Conservation (phyloP, 2,797 vertebrate species). For the Chrysolophus pictus region DNA sequence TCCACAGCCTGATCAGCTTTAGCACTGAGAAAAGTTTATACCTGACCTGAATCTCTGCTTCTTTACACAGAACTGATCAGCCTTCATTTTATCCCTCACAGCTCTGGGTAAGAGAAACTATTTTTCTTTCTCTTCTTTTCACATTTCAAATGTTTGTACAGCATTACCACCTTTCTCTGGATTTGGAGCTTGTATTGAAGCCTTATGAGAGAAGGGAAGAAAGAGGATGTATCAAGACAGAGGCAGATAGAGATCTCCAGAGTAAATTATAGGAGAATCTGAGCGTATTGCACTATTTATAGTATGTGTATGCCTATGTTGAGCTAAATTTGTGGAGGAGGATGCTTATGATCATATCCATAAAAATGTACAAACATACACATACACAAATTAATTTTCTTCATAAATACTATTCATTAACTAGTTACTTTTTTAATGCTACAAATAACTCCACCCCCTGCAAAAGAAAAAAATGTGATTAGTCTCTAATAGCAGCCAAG, state of each 20-base stretch:
- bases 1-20: slow-evolving; percentile 34
- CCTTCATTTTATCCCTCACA: slow-evolving; percentile 14
- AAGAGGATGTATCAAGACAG: not conserved
- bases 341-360: not conserved
- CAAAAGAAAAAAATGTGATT: not conserved
- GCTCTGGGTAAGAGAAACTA: not conserved
- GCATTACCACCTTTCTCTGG: not conserved
- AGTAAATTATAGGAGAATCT: not conserved
- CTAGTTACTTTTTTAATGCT: not conserved
- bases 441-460: not conserved
- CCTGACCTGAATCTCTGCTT: slow-evolving; percentile 39
- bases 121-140: not conserved
- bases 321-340: not conserved
- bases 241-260: not conserved
- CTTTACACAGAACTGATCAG: slow-evolving; percentile 8
- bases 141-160: slow-evolving; percentile 19
- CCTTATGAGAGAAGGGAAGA: not conserved
- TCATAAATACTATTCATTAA: not conserved
- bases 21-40: slow-evolving; percentile 9
- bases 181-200: not conserved
- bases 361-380: not conserved
- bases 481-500: not conserved
- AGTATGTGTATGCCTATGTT: not conserved
- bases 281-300: not conserved
- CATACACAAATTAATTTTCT: not conserved